Conservation (phyloP, 2,888 invertebrate species). For the Proisotoma minuta region DNA sequence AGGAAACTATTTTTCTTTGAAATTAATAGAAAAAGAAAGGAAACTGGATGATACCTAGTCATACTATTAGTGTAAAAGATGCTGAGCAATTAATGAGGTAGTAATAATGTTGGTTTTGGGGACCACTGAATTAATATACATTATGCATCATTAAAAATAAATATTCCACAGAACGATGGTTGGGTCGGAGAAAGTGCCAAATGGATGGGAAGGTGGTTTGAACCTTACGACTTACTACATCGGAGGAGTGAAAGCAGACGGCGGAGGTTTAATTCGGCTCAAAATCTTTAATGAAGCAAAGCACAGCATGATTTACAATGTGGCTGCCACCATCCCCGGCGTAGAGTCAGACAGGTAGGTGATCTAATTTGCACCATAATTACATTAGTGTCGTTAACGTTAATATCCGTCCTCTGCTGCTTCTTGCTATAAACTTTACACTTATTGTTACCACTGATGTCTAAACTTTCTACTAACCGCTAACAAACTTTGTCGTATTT, state of each 20-base stretch:
- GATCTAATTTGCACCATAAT: constrained; percentile 23
- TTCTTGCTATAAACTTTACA: constrained; percentile 5
- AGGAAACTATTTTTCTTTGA: background rate
- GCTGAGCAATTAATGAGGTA: constrained; percentile 45
- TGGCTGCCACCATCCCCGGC: constrained; percentile 46
- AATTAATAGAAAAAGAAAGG: constrained; percentile 42
- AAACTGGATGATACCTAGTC: constrained; percentile 42
- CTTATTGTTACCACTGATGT: constrained; percentile 4
- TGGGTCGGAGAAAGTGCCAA: constrained; percentile 31
- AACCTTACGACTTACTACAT: constrained; percentile 36
- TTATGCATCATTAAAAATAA: background rate
- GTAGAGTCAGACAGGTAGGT: constrained; percentile 47
- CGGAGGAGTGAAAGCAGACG: constrained; percentile 16
- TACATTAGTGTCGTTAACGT: constrained; percentile 4
- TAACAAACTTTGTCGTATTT: background rate
- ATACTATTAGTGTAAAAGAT: constrained; percentile 45
- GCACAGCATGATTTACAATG: constrained; percentile 43
- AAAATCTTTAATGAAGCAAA: constrained; percentile 44
- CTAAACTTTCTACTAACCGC: constrained; percentile 8
- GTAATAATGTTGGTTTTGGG: background rate
- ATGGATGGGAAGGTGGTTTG: constrained; percentile 43
- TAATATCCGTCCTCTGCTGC: background rate
- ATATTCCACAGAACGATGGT: constrained; percentile 26
- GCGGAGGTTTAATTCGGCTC: constrained; percentile 27
- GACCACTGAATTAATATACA: background rate